Evolutionary conservation across 2,888 invertebrate species (phyloP).

Genomic region (Apodemia mormo): DNA sequence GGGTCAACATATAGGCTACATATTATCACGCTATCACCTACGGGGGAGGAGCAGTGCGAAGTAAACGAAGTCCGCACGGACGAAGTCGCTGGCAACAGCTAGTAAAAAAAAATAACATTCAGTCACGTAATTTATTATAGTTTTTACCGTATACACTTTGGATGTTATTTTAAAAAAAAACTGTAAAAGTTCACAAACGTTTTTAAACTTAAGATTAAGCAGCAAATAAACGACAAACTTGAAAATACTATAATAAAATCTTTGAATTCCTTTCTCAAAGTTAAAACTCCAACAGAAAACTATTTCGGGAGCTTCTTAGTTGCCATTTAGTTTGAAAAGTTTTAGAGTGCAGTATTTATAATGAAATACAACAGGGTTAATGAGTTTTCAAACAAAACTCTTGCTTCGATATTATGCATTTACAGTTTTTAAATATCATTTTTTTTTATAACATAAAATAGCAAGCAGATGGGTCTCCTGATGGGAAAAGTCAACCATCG

Average conservation of each 20-base stretch:
- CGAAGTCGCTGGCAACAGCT: too few relatives aligned
- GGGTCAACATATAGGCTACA: too few relatives aligned
- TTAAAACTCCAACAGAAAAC: constrained; percentile 29
- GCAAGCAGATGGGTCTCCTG: too few relatives aligned
- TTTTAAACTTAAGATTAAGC: background rate
- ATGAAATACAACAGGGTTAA: constrained; percentile 11
- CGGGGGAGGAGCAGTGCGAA: too few relatives aligned
- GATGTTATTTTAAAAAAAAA: too few relatives aligned
- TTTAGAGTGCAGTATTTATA: constrained; percentile 1
- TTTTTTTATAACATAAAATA: too few relatives aligned
- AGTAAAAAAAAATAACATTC: too few relatives aligned
- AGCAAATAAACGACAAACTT: constrained; percentile 18
- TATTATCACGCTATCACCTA: too few relatives aligned
- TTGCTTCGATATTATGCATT: background rate
- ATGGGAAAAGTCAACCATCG: too few relatives aligned
- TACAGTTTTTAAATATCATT: background rate
- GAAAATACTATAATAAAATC: constrained; percentile 31
- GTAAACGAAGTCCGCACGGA: too few relatives aligned
- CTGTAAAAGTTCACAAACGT: background rate
- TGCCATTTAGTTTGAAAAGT: constrained; percentile 10
- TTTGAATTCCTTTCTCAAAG: constrained; percentile 31
- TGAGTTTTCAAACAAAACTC: constrained; percentile 1
- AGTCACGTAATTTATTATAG: too few relatives aligned
- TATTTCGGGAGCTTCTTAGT: constrained; percentile 30
- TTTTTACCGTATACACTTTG: too few relatives aligned